phyloP scores from a whole-genome alignment of 2,797 vertebrate species.

The Rhynchonycteris naso region DNA sequence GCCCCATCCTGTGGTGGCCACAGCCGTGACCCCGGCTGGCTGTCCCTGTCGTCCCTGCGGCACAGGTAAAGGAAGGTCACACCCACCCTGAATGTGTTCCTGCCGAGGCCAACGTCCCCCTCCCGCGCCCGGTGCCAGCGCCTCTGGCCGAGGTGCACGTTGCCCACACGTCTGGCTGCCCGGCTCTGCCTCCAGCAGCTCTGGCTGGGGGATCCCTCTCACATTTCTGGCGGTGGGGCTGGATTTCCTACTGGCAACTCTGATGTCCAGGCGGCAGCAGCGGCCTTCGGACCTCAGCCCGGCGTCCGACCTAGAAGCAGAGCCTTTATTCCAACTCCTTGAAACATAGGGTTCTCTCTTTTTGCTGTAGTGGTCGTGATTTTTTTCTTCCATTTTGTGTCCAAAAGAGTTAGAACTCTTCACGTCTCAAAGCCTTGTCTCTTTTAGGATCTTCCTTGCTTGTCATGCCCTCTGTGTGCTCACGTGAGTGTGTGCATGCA shows the following conservation, averaged over 20 bases:
- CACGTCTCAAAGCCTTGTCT: background rate
- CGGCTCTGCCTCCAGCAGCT: background rate
- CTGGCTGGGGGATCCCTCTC: rapidly evolving
- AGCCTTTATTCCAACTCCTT: background rate
- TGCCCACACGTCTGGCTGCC: background rate
- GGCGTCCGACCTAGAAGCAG: background rate
- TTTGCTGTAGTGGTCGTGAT: too few relatives aligned
- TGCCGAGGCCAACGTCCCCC: rapidly evolving
- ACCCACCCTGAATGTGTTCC: rapidly evolving
- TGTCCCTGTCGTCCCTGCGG: rapidly evolving
- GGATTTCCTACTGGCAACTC: background rate
- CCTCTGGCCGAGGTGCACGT: rapidly evolving
- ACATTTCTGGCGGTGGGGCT: background rate
- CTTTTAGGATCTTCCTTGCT: background rate
- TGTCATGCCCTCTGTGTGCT: background rate
- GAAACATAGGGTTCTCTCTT: background rate
- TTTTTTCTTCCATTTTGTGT: background rate
- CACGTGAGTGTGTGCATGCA: rapidly evolving
- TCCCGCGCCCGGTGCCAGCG: rapidly evolving
- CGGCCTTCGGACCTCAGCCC: background rate
- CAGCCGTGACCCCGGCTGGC: rapidly evolving
- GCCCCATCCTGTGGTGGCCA: rapidly evolving
- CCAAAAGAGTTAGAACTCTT: background rate
- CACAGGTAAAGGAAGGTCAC: rapidly evolving
- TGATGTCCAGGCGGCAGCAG: background rate